Base-by-base conservation (phyloP, 2,888 invertebrate genomes). In the Candidula unifasciata region DNA sequence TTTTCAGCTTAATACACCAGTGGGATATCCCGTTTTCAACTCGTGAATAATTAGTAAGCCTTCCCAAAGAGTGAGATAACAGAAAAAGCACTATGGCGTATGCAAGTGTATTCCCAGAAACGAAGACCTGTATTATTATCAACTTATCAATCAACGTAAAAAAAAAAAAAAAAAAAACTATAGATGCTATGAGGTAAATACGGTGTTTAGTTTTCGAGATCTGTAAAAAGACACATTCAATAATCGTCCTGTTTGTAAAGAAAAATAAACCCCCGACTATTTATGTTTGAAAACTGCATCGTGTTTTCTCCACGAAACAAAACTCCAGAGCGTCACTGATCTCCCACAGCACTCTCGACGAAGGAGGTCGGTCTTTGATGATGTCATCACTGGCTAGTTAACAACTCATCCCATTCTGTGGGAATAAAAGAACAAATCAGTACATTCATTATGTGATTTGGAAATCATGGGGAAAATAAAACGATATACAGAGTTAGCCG, bases 161-260 rank as follows among this genome's bases (percentile, higher is more conserved):
- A n/a, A n/a, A n/a, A n/a, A n/a, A n/a, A n/a, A n/a, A n/a, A n/a
- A n/a, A n/a, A n/a, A n/a, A n/a, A n/a, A n/a, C n/a, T n/a, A n/a
- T n/a, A n/a, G n/a, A n/a, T n/a, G n/a, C n/a, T n/a, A n/a, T n/a
- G n/a, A n/a, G n/a, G n/a, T n/a, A n/a, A n/a, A n/a, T n/a, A n/a
- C n/a, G n/a, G 44, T 44, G 2, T 44, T 44, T 44, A 44, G 44
- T 1, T 13, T 10, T 13, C 44, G 6, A 44, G 44, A 13, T 44
- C 44, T 44, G 44, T 44, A 13, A 44, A 44, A 21, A 35, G 18
- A 37, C 21, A 37, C 33, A 69, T 69, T 37, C 35, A 33, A 35
- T 69, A 33, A 69, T 27, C 33, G 5, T 37, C 69, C 69, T 69
- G 69, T 69, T 69, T 69, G 18, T 69, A 69, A 69, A 69, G 18